These are phyloP conservation scores for Moxostoma hubbsi DNA, from an alignment of 2,797 vertebrate genomes.

Conservation along the genomic window DNA sequence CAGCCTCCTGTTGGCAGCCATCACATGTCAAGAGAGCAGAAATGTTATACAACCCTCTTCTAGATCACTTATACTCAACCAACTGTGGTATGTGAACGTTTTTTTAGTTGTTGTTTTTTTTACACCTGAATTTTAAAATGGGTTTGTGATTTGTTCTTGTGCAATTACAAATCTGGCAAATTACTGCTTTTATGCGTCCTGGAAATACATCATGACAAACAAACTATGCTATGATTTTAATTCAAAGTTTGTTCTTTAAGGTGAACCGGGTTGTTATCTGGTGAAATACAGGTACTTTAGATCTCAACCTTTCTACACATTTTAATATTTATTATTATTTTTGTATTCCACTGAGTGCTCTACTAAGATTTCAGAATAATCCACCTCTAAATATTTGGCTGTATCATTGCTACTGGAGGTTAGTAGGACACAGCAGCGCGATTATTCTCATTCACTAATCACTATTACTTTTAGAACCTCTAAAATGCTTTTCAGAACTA, in stretches of 20 bases:
- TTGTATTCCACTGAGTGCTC: background rate
- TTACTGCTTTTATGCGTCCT: background rate
- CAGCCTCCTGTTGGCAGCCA: slow-evolving; percentile 57
- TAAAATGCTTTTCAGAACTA: too few relatives aligned
- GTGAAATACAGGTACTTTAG: too few relatives aligned
- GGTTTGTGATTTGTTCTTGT: background rate
- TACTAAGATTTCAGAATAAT: background rate
- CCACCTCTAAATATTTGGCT: background rate
- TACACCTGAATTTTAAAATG: background rate
- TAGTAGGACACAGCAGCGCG: too few relatives aligned
- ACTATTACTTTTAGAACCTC: too few relatives aligned
- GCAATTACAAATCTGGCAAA: background rate
- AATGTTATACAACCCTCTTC: slow-evolving; percentile 52
- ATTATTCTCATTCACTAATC: too few relatives aligned
- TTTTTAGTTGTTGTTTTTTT: slow-evolving; percentile 1
- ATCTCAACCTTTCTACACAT: slow-evolving; percentile 1
- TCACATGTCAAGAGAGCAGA: slow-evolving; percentile 51
- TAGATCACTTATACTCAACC: slow-evolving; percentile 63
- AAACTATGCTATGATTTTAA: background rate
- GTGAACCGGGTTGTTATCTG: background rate
- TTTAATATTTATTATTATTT: slow-evolving; percentile 14
- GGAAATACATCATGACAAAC: background rate
- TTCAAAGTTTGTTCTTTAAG: background rate
- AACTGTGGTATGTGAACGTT: slow-evolving; percentile 54
- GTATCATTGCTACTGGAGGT: too few relatives aligned